Evolutionary conservation across 2,797 vertebrate species (phyloP).

Genomic region (Spondyliosoma cantharus): DNA sequence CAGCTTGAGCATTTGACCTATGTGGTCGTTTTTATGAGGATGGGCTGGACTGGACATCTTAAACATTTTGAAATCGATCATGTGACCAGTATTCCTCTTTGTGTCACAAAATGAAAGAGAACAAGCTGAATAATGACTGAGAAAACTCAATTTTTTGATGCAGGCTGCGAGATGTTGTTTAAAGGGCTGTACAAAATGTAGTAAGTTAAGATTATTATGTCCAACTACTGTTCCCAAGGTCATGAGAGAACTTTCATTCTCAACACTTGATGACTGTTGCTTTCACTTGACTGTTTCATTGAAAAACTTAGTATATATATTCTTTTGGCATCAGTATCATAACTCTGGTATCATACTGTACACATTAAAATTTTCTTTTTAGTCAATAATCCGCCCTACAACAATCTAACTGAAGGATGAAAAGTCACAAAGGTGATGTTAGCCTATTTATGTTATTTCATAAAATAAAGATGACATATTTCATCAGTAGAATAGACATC

Average conservation of each 20-base stretch:
- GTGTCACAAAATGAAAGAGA: conserved; percentile 6
- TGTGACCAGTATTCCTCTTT: not conserved
- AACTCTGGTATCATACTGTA: not conserved
- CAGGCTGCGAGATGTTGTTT: not conserved
- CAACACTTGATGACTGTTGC: not conserved
- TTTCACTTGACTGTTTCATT: not conserved
- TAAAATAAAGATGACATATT: not conserved
- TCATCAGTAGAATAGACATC: conserved; percentile 4
- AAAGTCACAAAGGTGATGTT: not conserved
- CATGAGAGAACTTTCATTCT: conserved; percentile 3
- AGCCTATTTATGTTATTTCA: not conserved
- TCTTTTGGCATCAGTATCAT: not conserved
- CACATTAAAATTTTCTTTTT: not conserved
- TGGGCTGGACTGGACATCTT: too few relatives aligned
- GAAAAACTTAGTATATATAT: not conserved
- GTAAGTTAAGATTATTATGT: not conserved
- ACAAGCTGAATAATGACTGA: not conserved
- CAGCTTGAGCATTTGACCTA: too few relatives aligned
- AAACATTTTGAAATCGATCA: not conserved
- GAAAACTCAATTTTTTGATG: not conserved
- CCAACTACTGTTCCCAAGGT: conserved; percentile 3
- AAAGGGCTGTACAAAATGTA: not conserved
- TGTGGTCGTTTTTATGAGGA: too few relatives aligned
- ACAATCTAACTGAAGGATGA: not conserved
- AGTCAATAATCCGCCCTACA: conserved; percentile 4